Evolutionary conservation across 2,113 vertebrate species (phyloP).

Genomic region (Chunga burmeisteri): DNA sequence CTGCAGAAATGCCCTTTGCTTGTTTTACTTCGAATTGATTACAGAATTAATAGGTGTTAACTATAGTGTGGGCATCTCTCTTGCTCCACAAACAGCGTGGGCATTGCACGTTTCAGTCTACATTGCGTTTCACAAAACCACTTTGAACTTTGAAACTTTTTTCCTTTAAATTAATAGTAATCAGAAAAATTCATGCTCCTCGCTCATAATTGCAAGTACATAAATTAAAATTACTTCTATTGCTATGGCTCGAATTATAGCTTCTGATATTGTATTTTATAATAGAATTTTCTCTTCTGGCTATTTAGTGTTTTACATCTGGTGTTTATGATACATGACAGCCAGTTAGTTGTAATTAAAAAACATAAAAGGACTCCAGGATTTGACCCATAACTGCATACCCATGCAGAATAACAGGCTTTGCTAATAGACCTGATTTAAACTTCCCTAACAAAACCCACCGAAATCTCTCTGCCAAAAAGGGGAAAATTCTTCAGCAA

Average conservation of each 20-base stretch:
- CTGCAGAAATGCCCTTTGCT: background rate
- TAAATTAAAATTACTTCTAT: background rate
- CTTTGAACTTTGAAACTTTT: background rate
- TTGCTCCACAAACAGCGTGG: background rate
- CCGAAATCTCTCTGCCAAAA: background rate
- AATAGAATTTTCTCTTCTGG: constrained; percentile 13
- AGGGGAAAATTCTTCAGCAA: background rate
- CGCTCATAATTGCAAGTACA: background rate
- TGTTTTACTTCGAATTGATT: background rate
- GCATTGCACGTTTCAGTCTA: background rate
- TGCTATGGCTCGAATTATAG: background rate
- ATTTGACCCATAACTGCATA: background rate
- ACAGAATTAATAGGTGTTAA: background rate
- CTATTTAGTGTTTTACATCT: constrained; percentile 5
- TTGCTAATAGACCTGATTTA: background rate
- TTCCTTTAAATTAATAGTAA: background rate
- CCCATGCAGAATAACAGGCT: background rate
- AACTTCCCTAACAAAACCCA: background rate
- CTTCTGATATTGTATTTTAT: background rate
- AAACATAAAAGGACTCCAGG: background rate
- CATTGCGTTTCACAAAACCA: background rate
- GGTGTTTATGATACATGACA: background rate
- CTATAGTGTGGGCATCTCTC: background rate
- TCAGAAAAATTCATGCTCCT: background rate
- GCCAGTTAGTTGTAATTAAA: background rate